Conservation (phyloP, 1,140 invertebrate genomes). For the Drosophila bocki region DNA sequence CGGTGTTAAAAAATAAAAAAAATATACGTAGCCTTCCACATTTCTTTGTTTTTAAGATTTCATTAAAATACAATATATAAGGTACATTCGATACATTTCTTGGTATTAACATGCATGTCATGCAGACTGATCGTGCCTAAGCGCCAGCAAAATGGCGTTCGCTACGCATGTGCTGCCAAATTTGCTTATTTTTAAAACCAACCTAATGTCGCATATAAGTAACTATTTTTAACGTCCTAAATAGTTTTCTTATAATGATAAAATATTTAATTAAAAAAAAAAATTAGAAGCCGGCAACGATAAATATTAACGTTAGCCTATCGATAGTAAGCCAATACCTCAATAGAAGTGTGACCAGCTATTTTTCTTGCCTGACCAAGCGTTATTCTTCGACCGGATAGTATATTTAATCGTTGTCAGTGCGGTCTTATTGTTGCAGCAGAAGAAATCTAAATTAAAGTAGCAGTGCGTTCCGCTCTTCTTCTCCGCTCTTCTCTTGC, state of each 20-base stretch:
- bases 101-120: not conserved
- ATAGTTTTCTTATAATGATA: not conserved
- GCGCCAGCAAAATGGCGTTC: not conserved
- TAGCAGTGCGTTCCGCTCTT: slow-evolving; percentile 2
- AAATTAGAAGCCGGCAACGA: not conserved
- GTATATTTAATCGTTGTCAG: not conserved
- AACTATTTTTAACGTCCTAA: not conserved
- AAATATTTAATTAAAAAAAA: not conserved
- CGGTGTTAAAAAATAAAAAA: too few species aligned
- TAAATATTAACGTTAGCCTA: not conserved
- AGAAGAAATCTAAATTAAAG: slow-evolving; percentile 13
- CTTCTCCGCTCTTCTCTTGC: slow-evolving; percentile 6
- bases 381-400: too few species aligned
- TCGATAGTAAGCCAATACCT: too few species aligned
- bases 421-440: slow-evolving; percentile 5
- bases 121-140: not conserved
- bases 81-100: not conserved
- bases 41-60: too few species aligned
- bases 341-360: too few species aligned
- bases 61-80: too few species aligned
- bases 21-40: too few species aligned
- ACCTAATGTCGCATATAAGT: not conserved
- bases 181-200: not conserved
- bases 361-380: too few species aligned
- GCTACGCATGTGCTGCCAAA: not conserved